These are phyloP conservation scores for Lathronympha strigana DNA, from an alignment of 2,888 invertebrate genomes.

Conservation along the genomic window DNA sequence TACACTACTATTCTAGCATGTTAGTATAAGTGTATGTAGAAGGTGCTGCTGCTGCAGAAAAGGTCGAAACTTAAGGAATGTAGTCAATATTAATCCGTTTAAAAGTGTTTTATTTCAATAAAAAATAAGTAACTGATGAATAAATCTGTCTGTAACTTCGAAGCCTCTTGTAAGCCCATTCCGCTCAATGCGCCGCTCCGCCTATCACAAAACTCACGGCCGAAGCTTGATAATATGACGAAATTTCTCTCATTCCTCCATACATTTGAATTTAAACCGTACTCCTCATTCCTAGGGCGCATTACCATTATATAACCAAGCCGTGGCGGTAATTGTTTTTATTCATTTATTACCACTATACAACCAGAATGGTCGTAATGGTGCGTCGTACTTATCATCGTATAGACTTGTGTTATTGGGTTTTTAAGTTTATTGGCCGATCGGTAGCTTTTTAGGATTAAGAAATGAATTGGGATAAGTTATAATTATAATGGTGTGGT, in stretches of 20 bases:
- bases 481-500: neutral
- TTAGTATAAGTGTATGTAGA: too few relatives aligned
- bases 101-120: too few relatives aligned
- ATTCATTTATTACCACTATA: constrained; percentile 75
- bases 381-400: constrained; percentile 69
- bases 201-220: constrained; percentile 50
- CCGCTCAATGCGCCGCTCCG: constrained; percentile 40
- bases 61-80: too few relatives aligned
- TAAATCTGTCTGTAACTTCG: too few relatives aligned
- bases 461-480: constrained; percentile 24
- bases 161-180: neutral
- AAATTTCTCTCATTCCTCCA: constrained; percentile 45
- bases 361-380: constrained; percentile 69
- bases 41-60: too few relatives aligned
- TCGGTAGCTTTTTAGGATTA: constrained; percentile 53
- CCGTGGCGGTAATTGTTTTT: constrained; percentile 70
- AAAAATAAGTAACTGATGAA: too few relatives aligned
- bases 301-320: constrained; percentile 28
- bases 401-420: constrained; percentile 69
- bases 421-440: constrained; percentile 67
- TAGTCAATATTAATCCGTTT: too few relatives aligned
- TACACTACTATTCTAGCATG: too few relatives aligned
- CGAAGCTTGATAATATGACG: constrained; percentile 48
- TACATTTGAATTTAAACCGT: constrained; percentile 49
- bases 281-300: constrained; percentile 42